A percentile compares a stretch with the other conserved stretches of the same genome.
phyloP scores from a whole-genome alignment of 2,113 vertebrate species.

The Peromyscus maniculatus region DNA sequence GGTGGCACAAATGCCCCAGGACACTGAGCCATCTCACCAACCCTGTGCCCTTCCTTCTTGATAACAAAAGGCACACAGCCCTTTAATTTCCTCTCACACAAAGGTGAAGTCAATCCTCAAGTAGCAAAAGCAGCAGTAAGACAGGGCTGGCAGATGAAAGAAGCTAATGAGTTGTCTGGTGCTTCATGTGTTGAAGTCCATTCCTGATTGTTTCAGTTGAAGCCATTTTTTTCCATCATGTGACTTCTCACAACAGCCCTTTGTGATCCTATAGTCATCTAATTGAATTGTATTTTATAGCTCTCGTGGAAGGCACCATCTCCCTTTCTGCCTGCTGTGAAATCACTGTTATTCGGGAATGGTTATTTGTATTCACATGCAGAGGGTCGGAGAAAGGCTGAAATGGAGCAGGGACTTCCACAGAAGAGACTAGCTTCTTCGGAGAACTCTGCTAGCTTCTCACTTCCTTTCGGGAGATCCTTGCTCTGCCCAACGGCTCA shows the following conservation, averaged over 20 bases:
- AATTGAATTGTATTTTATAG: neutral
- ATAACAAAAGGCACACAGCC: constrained; percentile 11
- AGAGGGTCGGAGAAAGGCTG: constrained; percentile 15
- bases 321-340: constrained; percentile 9
- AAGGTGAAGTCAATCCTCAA: constrained; percentile 28
- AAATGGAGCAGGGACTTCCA: neutral
- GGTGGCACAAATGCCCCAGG: neutral
- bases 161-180: neutral
- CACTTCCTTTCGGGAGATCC: neutral
- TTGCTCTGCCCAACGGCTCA: neutral
- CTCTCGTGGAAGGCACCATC: neutral
- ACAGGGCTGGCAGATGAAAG: constrained; percentile 1
- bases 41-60: constrained; percentile 4
- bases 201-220: neutral
- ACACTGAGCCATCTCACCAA: neutral
- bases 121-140: neutral
- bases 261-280: neutral
- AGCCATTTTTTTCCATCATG: neutral
- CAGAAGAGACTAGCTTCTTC: neutral
- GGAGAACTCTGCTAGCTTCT: neutral
- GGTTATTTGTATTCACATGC: neutral
- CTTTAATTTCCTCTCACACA: constrained; percentile 19
- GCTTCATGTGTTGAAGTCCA: neutral
- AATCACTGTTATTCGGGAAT: neutral
- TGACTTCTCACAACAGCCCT: constrained; percentile 28